phyloP scores from a whole-genome alignment of 2,797 vertebrate species.

The Eupleurogrammus muticus region DNA sequence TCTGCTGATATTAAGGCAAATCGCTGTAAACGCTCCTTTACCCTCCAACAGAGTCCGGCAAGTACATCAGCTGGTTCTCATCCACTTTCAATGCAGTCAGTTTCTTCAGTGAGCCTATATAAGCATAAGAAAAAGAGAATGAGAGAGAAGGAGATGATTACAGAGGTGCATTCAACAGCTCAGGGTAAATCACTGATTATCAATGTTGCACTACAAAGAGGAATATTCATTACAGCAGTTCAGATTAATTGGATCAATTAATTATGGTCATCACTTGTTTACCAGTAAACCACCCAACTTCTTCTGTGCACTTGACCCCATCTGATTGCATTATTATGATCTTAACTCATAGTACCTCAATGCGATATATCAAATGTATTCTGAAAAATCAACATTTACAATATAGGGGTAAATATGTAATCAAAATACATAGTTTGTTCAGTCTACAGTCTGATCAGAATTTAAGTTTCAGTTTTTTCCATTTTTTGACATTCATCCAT shows the following conservation, averaged over 20 bases:
- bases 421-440: too few relatives aligned
- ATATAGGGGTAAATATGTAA: too few relatives aligned
- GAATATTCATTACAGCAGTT: conserved; percentile 48
- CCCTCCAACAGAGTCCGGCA: conserved; percentile 97
- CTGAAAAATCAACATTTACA: too few relatives aligned
- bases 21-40: conserved; percentile 72
- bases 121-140: conserved; percentile 15
- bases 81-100: conserved; percentile 96
- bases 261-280: conserved; percentile 35
- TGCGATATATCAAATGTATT: too few relatives aligned
- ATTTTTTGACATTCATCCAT: neutral
- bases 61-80: conserved; percentile 96
- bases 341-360: neutral
- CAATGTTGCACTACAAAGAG: conserved; percentile 36
- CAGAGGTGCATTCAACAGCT: conserved; percentile 23
- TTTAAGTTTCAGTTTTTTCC: too few relatives aligned
- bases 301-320: neutral
- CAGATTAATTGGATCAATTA: conserved; percentile 59
- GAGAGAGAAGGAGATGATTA: conserved; percentile 19
- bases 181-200: conserved; percentile 54
- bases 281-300: conserved; percentile 22
- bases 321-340: conserved; percentile 15
- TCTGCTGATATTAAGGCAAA: conserved; percentile 28
- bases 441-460: neutral
- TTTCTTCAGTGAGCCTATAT: conserved; percentile 93